Evolutionary conservation across 1,140 invertebrate species (phyloP).

Genomic region (Choristoneura fumiferana): DNA sequence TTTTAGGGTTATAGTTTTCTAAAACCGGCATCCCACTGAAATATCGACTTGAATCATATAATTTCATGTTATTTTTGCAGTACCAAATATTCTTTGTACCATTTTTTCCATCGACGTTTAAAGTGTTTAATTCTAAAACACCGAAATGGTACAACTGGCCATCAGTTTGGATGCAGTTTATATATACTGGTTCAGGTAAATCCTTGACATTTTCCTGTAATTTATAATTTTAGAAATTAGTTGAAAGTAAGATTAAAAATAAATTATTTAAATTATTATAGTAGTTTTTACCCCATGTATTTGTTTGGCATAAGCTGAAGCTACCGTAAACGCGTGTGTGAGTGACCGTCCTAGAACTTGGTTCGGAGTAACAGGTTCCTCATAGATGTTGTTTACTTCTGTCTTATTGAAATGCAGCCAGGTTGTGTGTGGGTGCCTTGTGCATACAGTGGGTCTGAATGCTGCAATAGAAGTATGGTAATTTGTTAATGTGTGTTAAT

Average conservation of each 20-base stretch:
- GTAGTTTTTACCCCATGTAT: slow-evolving; percentile 80
- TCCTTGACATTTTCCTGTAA: slow-evolving; percentile 81
- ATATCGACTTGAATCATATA: slow-evolving; percentile 85
- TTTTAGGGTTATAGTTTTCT: slow-evolving; percentile 86
- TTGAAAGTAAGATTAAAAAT: slow-evolving; percentile 21
- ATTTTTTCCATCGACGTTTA: slow-evolving; percentile 81
- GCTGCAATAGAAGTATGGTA: slow-evolving; percentile 73
- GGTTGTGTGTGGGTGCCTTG: slow-evolving; percentile 85
- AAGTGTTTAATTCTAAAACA: slow-evolving; percentile 91
- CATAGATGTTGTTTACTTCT: slow-evolving; percentile 83
- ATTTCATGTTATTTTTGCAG: slow-evolving; percentile 80
- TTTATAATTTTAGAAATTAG: slow-evolving; percentile 35
- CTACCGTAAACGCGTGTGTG: slow-evolving; percentile 85
- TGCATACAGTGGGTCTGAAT: slow-evolving; percentile 62
- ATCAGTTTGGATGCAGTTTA: slow-evolving; percentile 90
- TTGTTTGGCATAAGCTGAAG: slow-evolving; percentile 84
- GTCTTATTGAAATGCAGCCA: slow-evolving; percentile 83
- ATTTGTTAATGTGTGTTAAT: no score
- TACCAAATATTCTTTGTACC: slow-evolving; percentile 91
- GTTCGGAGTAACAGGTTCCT: slow-evolving; percentile 80
- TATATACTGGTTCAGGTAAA: slow-evolving; percentile 86
- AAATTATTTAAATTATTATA: slow-evolving; percentile 21
- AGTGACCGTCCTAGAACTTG: slow-evolving; percentile 85
- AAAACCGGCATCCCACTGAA: slow-evolving; percentile 81
- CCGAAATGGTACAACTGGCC: slow-evolving; percentile 88